Evolutionary conservation across 2,113 vertebrate genomes (phyloP).

Genomic region (Plotosus lineatus): DNA sequence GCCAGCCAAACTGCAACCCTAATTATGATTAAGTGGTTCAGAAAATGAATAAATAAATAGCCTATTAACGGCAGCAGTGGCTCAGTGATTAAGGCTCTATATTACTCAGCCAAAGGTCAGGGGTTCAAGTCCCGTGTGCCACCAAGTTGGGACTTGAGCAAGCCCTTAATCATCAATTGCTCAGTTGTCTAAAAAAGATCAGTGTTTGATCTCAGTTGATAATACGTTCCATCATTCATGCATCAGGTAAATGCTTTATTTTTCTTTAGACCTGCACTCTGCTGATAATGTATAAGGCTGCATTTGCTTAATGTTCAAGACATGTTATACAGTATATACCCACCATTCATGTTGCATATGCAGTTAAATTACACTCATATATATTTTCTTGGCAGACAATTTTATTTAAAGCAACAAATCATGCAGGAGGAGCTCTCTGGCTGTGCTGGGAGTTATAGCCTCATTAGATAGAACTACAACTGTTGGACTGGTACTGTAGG

Average conservation of each 20-base stretch:
- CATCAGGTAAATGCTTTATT: not conserved
- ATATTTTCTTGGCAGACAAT: not conserved
- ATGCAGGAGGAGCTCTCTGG: not conserved
- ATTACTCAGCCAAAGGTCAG: too few relatives aligned
- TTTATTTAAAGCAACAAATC: constrained; percentile 12
- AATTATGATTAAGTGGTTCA: too few relatives aligned
- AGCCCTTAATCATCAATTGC: too few relatives aligned
- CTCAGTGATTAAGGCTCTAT: too few relatives aligned
- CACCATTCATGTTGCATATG: not conserved
- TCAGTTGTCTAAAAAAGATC: too few relatives aligned
- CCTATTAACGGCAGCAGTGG: too few relatives aligned
- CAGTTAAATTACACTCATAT: not conserved
- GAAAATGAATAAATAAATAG: too few relatives aligned
- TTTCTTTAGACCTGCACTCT: not conserved
- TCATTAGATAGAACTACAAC: not conserved
- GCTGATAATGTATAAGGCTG: not conserved
- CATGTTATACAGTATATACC: not conserved
- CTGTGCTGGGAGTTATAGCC: not conserved
- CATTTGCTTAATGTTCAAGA: not conserved
- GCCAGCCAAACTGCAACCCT: too few relatives aligned
- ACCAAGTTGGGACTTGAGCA: too few relatives aligned
- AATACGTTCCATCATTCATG: not conserved
- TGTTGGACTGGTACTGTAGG: not conserved
- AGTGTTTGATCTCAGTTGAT: not conserved
- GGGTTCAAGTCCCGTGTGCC: too few relatives aligned